Evolutionary conservation across 2,113 vertebrate species (phyloP).

Genomic region (Takifugu flavidus): DNA sequence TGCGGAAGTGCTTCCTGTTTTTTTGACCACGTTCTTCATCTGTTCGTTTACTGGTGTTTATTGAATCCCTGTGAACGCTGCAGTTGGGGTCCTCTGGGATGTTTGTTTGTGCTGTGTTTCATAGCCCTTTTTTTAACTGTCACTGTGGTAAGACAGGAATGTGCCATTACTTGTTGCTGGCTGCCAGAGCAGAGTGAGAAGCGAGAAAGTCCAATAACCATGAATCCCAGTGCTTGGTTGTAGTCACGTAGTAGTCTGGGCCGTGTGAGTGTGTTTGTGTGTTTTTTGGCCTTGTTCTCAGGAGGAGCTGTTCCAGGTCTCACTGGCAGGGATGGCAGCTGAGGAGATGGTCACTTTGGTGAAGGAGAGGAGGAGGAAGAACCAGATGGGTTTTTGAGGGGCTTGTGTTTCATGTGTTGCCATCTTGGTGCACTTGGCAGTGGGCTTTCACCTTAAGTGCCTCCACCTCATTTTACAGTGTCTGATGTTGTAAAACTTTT

Average conservation of each 20-base stretch:
- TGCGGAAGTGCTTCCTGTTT: conserved; percentile 59
- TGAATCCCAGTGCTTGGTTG: conserved; percentile 53
- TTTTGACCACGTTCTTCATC: conserved; percentile 39
- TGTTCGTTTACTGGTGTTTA: conserved; percentile 59
- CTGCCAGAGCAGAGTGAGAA: conserved; percentile 38
- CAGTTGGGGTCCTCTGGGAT: conserved; percentile 53
- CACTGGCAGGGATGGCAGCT: conserved; percentile 48
- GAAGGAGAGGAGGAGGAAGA: conserved; percentile 42
- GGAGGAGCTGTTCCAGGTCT: conserved; percentile 63
- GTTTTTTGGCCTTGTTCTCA: conserved; percentile 54
- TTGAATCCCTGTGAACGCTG: conserved; percentile 55
- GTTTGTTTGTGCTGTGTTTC: conserved; percentile 70
- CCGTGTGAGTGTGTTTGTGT: conserved; percentile 18
- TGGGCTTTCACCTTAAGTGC: conserved; percentile 51
- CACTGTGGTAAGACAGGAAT: conserved; percentile 74
- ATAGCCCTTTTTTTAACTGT: conserved; percentile 65
- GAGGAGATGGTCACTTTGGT: conserved; percentile 42
- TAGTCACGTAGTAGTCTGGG: conserved; percentile 26
- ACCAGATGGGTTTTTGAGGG: conserved; percentile 52
- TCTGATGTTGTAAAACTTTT: conserved; percentile 58
- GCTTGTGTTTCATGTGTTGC: conserved; percentile 45
- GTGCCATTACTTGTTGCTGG: conserved; percentile 69
- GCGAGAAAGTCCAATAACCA: conserved; percentile 68
- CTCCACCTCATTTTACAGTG: conserved; percentile 56
- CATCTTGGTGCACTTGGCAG: conserved; percentile 49